Conservation (phyloP, 2,113 vertebrate species). For the Ibidorhyncha struthersii region DNA sequence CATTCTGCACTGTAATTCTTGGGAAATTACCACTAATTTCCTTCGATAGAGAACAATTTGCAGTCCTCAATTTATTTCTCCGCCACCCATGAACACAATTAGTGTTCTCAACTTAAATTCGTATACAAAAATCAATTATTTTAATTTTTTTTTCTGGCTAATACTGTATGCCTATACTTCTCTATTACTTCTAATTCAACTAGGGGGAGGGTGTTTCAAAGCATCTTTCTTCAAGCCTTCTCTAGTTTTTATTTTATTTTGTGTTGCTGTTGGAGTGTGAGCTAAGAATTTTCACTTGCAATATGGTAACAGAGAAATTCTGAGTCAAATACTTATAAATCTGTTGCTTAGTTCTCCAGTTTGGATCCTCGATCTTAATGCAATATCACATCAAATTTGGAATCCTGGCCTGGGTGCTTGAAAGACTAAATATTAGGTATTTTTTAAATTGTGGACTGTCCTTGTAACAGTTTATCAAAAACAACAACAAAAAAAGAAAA, state of each 20-base stretch:
- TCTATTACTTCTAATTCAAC: neutral
- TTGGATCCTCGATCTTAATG: neutral
- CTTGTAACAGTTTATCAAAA: neutral
- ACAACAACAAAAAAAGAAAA: no score
- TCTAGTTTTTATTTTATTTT: neutral
- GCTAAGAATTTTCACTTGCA: neutral
- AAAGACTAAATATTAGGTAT: neutral
- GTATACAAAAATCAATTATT: neutral
- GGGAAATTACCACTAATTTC: neutral
- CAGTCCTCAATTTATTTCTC: neutral
- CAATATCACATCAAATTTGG: neutral
- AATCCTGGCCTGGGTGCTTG: neutral
- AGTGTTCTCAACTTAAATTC: neutral
- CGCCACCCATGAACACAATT: neutral
- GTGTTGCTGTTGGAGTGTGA: neutral
- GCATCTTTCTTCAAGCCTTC: fast-evolving
- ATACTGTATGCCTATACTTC: neutral
- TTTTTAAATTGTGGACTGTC: neutral
- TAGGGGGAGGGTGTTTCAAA: neutral
- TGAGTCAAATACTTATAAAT: neutral
- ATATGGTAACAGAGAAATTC: neutral
- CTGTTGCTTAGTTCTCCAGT: neutral
- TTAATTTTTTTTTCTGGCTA: neutral
- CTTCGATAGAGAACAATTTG: neutral
- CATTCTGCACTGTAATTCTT: neutral